Percentiles rank a stretch among this genome's conserved stretches.
These are phyloP conservation scores for Tiliacea aurago DNA, from an alignment of 2,888 invertebrate species.

Conservation along the genomic window DNA sequence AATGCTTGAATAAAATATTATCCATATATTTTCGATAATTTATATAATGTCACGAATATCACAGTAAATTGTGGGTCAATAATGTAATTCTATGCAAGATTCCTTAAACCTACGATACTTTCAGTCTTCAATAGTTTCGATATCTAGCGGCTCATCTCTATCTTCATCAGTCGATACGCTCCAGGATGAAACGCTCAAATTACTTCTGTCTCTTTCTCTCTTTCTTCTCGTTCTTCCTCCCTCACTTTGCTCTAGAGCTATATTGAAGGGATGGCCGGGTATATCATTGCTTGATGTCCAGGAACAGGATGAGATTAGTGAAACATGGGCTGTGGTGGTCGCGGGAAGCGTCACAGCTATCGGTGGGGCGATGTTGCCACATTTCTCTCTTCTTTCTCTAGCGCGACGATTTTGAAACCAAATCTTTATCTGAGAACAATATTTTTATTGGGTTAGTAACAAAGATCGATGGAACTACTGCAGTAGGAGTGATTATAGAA, in stretches of 20 bases:
- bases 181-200: constrained; percentile 38
- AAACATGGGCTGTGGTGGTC: constrained; percentile 64
- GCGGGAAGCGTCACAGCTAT: constrained; percentile 80
- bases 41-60: constrained; percentile 46
- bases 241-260: constrained; percentile 20
- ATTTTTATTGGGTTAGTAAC: background rate
- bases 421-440: constrained; percentile 90
- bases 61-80: constrained; percentile 49
- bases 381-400: constrained; percentile 93
- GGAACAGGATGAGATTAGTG: constrained; percentile 41
- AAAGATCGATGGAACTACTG: background rate
- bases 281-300: constrained; percentile 46
- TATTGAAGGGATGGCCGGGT: constrained; percentile 15
- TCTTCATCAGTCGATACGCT: constrained; percentile 65
- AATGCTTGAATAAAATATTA: constrained; percentile 27
- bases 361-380: constrained; percentile 78
- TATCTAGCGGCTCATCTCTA: constrained; percentile 79
- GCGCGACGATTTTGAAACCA: constrained; percentile 96
- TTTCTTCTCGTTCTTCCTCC: constrained; percentile 7
- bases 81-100: constrained; percentile 7
- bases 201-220: constrained; percentile 29
- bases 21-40: constrained; percentile 36
- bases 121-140: constrained; percentile 77
- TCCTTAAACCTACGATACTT: constrained; percentile 9
- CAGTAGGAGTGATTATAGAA: background rate